These are phyloP conservation scores for Meleagris gallopavo DNA, from an alignment of 2,113 vertebrate species.

Conservation along the genomic window DNA sequence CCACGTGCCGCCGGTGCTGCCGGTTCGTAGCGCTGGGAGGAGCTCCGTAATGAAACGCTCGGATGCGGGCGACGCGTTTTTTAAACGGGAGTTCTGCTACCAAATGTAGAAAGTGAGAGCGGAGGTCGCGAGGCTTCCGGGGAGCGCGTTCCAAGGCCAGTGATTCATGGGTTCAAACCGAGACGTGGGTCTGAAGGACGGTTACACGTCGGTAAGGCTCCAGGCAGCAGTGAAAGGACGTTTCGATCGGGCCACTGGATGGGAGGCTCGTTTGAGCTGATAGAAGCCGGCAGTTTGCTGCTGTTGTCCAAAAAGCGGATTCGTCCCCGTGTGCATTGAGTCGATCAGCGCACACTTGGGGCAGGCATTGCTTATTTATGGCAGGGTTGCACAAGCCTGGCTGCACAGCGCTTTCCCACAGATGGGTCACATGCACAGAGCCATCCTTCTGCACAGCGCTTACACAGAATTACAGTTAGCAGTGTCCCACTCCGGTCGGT, in stretches of 20 bases:
- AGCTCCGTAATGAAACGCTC: not conserved
- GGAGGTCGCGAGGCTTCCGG: not conserved
- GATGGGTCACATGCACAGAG: no score
- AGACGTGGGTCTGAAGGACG: not conserved
- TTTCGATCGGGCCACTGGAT: not conserved
- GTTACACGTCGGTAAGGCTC: not conserved
- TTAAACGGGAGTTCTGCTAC: not conserved
- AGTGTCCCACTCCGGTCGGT: no score
- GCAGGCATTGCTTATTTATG: no score
- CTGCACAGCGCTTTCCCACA: no score
- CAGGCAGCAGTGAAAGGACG: not conserved
- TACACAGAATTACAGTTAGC: no score
- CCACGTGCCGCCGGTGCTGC: no score
- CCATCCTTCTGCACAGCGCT: no score
- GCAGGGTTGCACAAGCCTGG: no score
- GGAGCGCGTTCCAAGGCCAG: not conserved
- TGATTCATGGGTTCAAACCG: not conserved
- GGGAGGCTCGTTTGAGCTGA: slow-evolving; percentile 3
- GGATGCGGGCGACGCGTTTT: not conserved
- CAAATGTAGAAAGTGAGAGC: not conserved
- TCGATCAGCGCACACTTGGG: no score
- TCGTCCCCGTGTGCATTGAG: no score
- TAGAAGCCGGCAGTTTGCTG: not conserved
- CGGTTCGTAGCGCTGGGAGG: not conserved
- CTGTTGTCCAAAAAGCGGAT: not conserved